phyloP scores from a whole-genome alignment of 2,888 invertebrate species.

The Pinctada fucata region DNA sequence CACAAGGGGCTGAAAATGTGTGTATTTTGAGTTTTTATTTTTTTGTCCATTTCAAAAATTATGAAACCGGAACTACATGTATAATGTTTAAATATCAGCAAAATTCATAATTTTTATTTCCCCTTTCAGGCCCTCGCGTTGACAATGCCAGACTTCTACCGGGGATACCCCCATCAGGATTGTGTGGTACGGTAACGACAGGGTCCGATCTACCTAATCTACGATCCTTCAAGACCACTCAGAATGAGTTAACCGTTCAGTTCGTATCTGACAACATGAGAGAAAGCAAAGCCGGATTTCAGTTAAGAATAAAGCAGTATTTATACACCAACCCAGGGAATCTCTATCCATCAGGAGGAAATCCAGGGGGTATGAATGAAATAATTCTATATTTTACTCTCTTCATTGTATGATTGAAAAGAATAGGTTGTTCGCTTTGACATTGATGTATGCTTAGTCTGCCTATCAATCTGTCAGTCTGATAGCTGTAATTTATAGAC shows the following conservation, averaged over 20 bases:
- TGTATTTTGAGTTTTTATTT: no score
- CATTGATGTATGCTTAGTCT: no score
- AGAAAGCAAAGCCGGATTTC: constrained; percentile 55
- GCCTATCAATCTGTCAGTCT: no score
- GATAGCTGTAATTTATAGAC: no score
- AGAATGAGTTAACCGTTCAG: constrained; percentile 58
- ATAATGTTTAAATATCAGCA: no score
- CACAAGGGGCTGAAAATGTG: no score
- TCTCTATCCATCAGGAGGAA: constrained; percentile 53
- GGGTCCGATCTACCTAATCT: constrained; percentile 40
- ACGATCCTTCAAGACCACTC: constrained; percentile 50
- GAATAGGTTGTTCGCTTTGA: no score
- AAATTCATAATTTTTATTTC: neutral
- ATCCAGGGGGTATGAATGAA: constrained; percentile 50
- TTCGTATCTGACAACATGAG: constrained; percentile 51
- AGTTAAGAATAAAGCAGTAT: constrained; percentile 49
- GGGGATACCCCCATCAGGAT: constrained; percentile 50
- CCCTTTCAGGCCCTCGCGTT: constrained; percentile 49
- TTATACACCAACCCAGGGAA: constrained; percentile 52
- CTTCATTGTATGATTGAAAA: no score
- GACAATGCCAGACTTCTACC: constrained; percentile 61
- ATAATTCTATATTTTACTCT: no score
- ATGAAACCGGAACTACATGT: no score
- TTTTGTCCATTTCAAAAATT: no score
- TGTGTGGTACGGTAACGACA: constrained; percentile 49